Base-by-base conservation (phyloP, 2,113 vertebrate genomes). In the Lophotis ruficrista region DNA sequence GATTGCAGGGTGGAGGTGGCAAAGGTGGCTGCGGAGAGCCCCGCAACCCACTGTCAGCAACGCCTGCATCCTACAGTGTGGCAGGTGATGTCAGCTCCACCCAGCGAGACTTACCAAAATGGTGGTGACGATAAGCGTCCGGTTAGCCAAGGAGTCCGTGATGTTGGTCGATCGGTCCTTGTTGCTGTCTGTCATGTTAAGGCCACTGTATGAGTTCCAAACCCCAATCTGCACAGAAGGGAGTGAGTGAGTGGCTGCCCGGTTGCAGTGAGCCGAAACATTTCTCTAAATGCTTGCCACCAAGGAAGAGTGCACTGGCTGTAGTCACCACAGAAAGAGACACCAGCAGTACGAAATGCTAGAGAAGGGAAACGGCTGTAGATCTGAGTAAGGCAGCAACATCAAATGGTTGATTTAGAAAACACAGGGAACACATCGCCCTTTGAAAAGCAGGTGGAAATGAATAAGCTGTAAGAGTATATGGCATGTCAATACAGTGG, bases 141-240 rank as follows among this genome's bases (percentile, higher is more conserved):
- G 97, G 97, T 99, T 99, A 91, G 99, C 98, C 98, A 99, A 96
- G 3, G 99, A 99, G 91, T 99, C 99, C 0, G 99, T 99, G 89
- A 99, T 98, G 50, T 99, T 99, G 81, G 98, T 98, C 28, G 98
- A 97, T 20, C 96, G 98, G 93, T 99, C 99, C 96, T 98, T 99
- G 97, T 98, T 98, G 96, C 93, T 98, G 51, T 99, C 99, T 0
- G 99, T 99, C 98, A 99, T 98, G 97, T 99, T 99, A 97, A 99
- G 99, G 97, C 99, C 99, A 38, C 97, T 98, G 96, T 99, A 99
- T 90, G 99, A 99, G 93, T 99, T 99, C 99, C 99, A 99, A 76
- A 99, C 98, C 17, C 99, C 99, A 66, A 99, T 99, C 99, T 99
- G 97, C 58, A 79, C 76, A 62, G 76, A 95, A 96, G 48, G 97